A percentile compares a stretch with the other conserved stretches of the same genome.
Evolutionary conservation across 30 jellyfish, hydroid and myxozoan species (phyloP).

Genomic region (Hydractinia symbiolongicarpus): DNA sequence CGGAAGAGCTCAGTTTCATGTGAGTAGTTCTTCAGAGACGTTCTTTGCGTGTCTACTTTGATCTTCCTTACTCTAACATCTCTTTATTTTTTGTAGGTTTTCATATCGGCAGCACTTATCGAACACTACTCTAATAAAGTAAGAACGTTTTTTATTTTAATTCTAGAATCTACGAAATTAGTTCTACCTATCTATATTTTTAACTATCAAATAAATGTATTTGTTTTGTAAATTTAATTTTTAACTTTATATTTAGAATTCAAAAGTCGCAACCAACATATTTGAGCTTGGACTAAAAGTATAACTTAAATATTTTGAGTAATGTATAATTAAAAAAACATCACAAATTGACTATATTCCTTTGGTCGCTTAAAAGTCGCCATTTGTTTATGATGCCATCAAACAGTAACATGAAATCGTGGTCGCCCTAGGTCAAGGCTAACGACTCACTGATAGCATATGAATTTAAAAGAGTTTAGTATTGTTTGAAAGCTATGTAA

Average conservation of each 20-base stretch:
- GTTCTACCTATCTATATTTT: not conserved
- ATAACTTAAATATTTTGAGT: not conserved
- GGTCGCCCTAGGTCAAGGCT: not conserved
- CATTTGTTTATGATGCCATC: no score
- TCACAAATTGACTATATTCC: no score
- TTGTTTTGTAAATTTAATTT: not conserved
- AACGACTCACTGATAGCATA: not conserved
- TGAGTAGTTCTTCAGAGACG: not conserved
- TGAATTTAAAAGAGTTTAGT: not conserved
- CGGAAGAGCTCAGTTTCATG: constrained; percentile 69
- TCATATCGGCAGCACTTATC: constrained; percentile 55
- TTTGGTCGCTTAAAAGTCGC: no score
- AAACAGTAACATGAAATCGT: not conserved
- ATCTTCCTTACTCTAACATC: not conserved
- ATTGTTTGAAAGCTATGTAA: not conserved
- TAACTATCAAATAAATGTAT: not conserved
- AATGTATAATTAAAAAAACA: no score
- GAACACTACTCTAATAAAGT: constrained; percentile 82
- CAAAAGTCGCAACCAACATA: constrained; percentile 80
- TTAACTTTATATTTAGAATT: constrained; percentile 41
- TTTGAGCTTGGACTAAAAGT: constrained; percentile 95
- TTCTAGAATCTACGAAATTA: not conserved
- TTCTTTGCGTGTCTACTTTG: not conserved
- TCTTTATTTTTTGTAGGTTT: constrained; percentile 30
- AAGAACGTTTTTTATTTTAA: not conserved